Percentiles rank a stretch among this genome's conserved stretches.
Evolutionary conservation across 1,140 invertebrate species (phyloP).

Genomic region (Drosophila lini): DNA sequence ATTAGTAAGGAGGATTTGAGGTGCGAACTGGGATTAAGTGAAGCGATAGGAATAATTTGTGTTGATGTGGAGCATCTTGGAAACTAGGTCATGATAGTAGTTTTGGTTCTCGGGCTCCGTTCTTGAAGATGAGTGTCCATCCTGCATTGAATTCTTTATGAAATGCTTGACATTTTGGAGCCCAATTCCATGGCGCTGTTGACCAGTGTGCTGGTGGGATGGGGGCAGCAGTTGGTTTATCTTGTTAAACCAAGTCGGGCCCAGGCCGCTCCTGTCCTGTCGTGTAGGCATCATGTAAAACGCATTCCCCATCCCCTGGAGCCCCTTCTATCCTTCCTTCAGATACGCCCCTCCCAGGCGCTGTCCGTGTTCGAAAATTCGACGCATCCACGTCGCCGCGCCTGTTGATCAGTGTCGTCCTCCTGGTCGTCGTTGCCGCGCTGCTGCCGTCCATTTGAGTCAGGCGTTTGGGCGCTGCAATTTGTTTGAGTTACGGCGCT

Average conservation of each 20-base stretch:
- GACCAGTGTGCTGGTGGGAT: slow-evolving; percentile 25
- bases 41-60: background rate
- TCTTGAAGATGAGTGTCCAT: background rate
- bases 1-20: background rate
- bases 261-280: slow-evolving; percentile 69
- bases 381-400: slow-evolving; percentile 62
- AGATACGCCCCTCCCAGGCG: background rate
- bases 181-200: background rate
- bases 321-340: background rate
- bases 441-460: slow-evolving; percentile 50
- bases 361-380: slow-evolving; percentile 14
- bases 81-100: too few species aligned
- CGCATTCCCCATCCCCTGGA: slow-evolving; percentile 42
- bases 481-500: slow-evolving; percentile 85
- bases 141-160: background rate
- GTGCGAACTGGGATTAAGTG: background rate
- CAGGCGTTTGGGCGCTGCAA: slow-evolving; percentile 80
- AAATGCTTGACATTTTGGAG: background rate
- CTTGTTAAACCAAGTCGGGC: slow-evolving; percentile 52
- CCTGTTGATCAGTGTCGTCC: slow-evolving; percentile 77
- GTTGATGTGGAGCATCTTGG: too few species aligned
- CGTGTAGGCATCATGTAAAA: slow-evolving; percentile 77
- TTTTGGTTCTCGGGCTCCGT: background rate
- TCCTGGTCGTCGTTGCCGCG: slow-evolving; percentile 25
- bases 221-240: slow-evolving; percentile 48